A percentile compares a stretch with the other conserved stretches of the same genome.
These are phyloP conservation scores for Diacarnus erythraeanus DNA, from an alignment of 37 sponge, comb jelly and placozoan genomes.

Conservation along the genomic window DNA sequence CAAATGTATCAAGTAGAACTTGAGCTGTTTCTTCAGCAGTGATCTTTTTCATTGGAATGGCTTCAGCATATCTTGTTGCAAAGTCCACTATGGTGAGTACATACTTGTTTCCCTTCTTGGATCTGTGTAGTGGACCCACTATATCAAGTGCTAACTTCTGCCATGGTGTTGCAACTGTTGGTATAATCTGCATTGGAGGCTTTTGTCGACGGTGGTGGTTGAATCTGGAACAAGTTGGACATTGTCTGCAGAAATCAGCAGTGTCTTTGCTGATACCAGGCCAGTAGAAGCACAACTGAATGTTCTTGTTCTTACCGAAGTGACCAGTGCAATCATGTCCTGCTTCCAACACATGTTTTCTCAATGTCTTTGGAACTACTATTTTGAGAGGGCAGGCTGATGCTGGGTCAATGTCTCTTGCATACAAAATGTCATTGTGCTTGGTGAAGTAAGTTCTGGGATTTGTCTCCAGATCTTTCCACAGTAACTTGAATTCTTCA, in stretches of 20 bases:
- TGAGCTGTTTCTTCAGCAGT: neutral
- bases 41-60: neutral
- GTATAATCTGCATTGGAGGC: neutral
- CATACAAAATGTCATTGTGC: neutral
- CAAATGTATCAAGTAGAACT: neutral
- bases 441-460: neutral
- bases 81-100: neutral
- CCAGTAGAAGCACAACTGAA: neutral
- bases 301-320: neutral
- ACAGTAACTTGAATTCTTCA: neutral
- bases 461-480: neutral
- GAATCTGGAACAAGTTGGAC: neutral
- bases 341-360: neutral
- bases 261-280: neutral
- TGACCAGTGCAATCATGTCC: neutral
- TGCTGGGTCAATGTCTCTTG: neutral
- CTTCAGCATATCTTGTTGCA: neutral
- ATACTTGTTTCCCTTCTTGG: neutral
- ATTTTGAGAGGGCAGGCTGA: neutral
- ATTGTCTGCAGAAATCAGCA: neutral
- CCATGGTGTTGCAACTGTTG: neutral
- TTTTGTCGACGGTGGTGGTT: neutral
- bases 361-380: neutral
- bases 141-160: too few species aligned
- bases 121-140: neutral